phyloP scores from a whole-genome alignment of 2,888 invertebrate genomes.

The Ecdyonurus torrentis region DNA sequence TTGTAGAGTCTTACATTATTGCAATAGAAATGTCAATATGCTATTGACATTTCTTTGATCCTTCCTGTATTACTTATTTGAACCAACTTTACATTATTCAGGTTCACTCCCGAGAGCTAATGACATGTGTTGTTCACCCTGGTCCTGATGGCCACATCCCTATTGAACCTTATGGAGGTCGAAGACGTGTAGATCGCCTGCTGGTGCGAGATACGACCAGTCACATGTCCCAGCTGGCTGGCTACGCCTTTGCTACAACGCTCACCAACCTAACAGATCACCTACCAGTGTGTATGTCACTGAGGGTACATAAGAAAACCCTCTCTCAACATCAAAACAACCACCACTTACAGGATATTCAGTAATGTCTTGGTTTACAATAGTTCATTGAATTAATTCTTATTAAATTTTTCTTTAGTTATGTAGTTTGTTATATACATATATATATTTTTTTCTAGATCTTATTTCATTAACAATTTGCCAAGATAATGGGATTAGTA shows the following conservation, averaged over 20 bases:
- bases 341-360: too few relatives aligned
- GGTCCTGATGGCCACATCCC: conserved; percentile 9
- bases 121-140: conserved; percentile 9
- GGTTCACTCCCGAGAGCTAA: conserved; percentile 12
- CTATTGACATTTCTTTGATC: neutral
- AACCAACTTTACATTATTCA: conserved; percentile 2
- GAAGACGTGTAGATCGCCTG: conserved; percentile 15
- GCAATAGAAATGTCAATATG: neutral
- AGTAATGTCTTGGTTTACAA: too few relatives aligned
- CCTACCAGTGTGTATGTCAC: conserved; percentile 14
- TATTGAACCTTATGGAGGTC: conserved; percentile 13
- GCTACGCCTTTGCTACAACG: conserved; percentile 14
- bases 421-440: too few relatives aligned
- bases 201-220: conserved; percentile 9
- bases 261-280: conserved; percentile 15
- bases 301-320: too few relatives aligned
- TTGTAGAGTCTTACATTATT: neutral
- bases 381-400: too few relatives aligned
- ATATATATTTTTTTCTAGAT: too few relatives aligned
- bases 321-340: too few relatives aligned
- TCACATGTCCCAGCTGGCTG: conserved; percentile 5
- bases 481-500: too few relatives aligned
- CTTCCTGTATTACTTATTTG: neutral
- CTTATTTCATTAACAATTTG: too few relatives aligned
- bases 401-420: too few relatives aligned